A percentile compares a stretch with the other conserved stretches of the same genome.
Conservation (phyloP, 2,797 vertebrate species). For the Sciurus carolinensis region DNA sequence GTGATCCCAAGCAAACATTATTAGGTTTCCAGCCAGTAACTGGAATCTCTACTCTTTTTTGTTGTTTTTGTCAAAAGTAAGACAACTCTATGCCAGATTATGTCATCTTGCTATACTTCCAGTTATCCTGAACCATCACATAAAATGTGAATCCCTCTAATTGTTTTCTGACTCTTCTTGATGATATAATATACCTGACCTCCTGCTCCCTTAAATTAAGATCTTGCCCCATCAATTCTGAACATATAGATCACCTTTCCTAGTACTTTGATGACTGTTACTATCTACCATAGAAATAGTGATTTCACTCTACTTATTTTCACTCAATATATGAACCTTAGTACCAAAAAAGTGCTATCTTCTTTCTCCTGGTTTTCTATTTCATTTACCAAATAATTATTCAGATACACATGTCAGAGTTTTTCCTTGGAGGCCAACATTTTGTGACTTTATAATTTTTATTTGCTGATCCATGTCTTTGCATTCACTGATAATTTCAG, state of each 20-base stretch:
- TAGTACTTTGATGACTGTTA: not conserved
- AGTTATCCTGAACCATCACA: not conserved
- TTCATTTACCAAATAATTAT: slow-evolving; percentile 18
- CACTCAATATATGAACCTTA: not conserved
- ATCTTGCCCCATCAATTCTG: not conserved
- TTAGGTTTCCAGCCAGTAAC: not conserved
- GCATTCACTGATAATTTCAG: not conserved
- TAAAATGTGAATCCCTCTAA: not conserved
- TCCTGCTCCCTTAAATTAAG: not conserved
- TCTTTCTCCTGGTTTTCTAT: slow-evolving; percentile 20
- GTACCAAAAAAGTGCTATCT: not conserved
- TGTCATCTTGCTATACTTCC: slow-evolving; percentile 12
- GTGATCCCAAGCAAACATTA: not conserved
- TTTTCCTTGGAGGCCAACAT: not conserved
- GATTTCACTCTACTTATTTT: slow-evolving; percentile 34
- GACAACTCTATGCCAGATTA: not conserved
- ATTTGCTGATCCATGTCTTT: not conserved
- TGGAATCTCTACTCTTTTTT: not conserved
- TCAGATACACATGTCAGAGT: not conserved
- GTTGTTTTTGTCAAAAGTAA: slow-evolving; percentile 45
- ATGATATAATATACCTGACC: not conserved
- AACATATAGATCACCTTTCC: not conserved
- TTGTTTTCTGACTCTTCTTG: slow-evolving; percentile 31
- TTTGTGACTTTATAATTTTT: slow-evolving; percentile 14
- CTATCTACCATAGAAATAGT: not conserved